A percentile compares a stretch with the other conserved stretches of the same genome.
Conservation (phyloP, 2,113 vertebrate species). For the Marmota flaviventris region DNA sequence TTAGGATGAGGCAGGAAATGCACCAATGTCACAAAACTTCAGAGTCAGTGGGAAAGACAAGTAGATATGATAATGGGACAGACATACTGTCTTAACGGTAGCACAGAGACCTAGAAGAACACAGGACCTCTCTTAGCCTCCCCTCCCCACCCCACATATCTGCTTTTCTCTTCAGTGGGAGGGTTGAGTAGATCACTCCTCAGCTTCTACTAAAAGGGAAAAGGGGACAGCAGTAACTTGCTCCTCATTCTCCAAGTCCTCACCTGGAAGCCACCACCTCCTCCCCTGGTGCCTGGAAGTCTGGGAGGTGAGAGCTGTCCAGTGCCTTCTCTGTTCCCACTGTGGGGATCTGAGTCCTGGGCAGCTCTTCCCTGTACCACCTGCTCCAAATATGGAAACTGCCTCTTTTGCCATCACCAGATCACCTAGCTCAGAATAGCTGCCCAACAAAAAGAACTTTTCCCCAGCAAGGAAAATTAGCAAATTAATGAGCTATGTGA, state of each 20-base stretch:
- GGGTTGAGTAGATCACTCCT: fast-evolving
- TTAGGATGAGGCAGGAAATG: neutral
- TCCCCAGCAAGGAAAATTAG: neutral
- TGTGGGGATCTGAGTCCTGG: neutral
- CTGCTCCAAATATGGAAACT: neutral
- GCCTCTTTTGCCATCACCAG: neutral
- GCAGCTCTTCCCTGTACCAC: neutral
- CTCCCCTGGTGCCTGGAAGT: neutral
- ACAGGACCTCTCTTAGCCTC: fast-evolving
- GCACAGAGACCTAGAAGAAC: neutral
- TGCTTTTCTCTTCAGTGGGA: neutral
- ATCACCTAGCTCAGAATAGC: neutral
- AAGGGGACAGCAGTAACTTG: too few species aligned
- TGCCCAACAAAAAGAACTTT: neutral
- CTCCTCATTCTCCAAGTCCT: neutral
- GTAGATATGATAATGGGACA: neutral
- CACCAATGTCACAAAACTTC: neutral
- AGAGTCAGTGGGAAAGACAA: neutral
- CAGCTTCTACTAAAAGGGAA: neutral
- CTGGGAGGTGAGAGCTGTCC: neutral
- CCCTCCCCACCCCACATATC: fast-evolving
- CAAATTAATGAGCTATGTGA: neutral
- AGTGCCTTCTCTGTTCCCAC: neutral
- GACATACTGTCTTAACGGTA: neutral
- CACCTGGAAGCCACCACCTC: too few species aligned